These are phyloP conservation scores for Drosophila obscura DNA, from an alignment of 1,140 invertebrate genomes.

Conservation along the genomic window DNA sequence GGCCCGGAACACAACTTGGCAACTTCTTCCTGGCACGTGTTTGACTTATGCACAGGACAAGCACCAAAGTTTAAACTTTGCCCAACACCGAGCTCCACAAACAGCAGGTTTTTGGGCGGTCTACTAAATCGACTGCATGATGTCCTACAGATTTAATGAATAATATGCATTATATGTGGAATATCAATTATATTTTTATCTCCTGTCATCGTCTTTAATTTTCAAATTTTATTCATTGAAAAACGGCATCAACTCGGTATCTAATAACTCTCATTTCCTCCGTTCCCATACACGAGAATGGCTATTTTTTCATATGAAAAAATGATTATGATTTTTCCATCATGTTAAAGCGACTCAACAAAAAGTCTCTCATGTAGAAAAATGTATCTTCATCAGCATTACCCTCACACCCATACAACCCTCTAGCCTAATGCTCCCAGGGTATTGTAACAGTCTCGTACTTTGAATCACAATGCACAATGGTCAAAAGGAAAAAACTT, in stretches of 20 bases:
- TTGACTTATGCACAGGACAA: slow-evolving; percentile 71
- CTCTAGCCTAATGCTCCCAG: neutral
- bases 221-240: too few species aligned
- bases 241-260: too few species aligned
- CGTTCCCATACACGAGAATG: too few species aligned
- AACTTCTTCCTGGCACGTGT: slow-evolving; percentile 69
- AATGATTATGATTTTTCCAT: too few species aligned
- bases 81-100: slow-evolving; percentile 27
- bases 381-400: neutral
- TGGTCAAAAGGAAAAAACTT: slow-evolving; percentile 42
- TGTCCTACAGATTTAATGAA: slow-evolving; percentile 9
- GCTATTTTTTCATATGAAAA: too few species aligned
- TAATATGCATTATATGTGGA: neutral
- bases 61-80: slow-evolving; percentile 74
- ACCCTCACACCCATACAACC: slow-evolving; percentile 7
- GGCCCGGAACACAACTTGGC: slow-evolving; percentile 41
- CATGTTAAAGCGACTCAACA: too few species aligned
- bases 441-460: slow-evolving; percentile 28
- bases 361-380: too few species aligned
- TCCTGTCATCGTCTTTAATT: neutral
- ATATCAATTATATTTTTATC: too few species aligned
- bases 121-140: neutral
- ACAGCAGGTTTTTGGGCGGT: neutral
- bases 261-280: too few species aligned
- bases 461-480: slow-evolving; percentile 60